Base-by-base conservation (phyloP, 1,140 invertebrate species). In the Heliothis virescens region DNA sequence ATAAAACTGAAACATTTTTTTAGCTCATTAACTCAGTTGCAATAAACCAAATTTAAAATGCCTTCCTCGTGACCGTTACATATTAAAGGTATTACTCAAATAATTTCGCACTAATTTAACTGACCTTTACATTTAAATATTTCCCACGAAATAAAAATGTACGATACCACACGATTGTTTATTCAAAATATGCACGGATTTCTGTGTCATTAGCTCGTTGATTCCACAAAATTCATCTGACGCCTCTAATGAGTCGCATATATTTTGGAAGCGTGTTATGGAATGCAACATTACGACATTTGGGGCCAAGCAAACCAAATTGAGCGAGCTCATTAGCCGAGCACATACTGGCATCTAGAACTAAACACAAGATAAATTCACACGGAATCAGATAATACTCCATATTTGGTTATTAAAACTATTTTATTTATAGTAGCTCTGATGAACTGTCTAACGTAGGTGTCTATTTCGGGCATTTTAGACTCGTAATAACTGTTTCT, bases 241-340 rank as follows among this genome's bases (percentile, higher is more conserved):
- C 60, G 69, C 75, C 34, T 72, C 50, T 81, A 81, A 81, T 81
- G 80, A 72, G 48, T 47, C 62, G 80, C 63, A 79, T 74, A 82
- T 16, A 78, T 79, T 81, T 79, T 16, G 80, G n/a, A 74, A 73
- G 52, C 76, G 74, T 79, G 59, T 79, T 79, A 79, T 74, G 80
- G 80, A 73, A 82, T 79, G 80, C 76, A 73, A 59, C 57, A 57
- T 77, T 55, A 63, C 57, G 50, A 72, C 57, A 60, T 79, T 79
- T 78, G 29, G 80, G 26, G 52, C 50, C 60, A 77, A 79, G 62
- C 69, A 79, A 74, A 75, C 75, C 57, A 75, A 82, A 79, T 82
- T 82, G 79, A 79, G 76, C 71, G 47, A 47, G 41, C 71, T 82
- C 80, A 82, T 82, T 82, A 82, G 74, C 21, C 18, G 50, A 67